Conservation (phyloP, 2,888 invertebrate species). For the Cryptosula pallasiana region DNA sequence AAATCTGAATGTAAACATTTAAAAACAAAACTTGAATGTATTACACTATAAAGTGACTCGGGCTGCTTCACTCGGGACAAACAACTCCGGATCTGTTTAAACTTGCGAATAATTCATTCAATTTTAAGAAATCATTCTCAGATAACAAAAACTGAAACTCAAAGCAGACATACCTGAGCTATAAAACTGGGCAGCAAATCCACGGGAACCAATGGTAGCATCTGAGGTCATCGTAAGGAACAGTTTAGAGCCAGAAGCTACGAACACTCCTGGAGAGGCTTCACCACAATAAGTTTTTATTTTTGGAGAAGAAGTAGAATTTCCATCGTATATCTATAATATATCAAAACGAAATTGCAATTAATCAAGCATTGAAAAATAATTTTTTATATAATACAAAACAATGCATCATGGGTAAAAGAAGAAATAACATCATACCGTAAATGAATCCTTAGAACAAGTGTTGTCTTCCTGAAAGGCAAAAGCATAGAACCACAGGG, state of each 20-base stretch:
- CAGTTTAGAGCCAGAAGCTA: not conserved
- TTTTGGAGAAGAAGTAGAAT: not conserved
- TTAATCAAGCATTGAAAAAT: no score
- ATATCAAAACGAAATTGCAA: not conserved
- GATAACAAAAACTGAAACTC: no score
- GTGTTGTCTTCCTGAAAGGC: not conserved
- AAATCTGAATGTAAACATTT: no score
- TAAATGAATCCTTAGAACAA: not conserved
- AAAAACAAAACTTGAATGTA: no score
- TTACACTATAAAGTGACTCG: no score
- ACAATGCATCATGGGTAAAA: no score
- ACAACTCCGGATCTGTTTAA: no score
- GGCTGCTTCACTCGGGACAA: no score
- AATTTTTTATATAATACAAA: no score
- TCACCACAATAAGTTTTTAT: not conserved
- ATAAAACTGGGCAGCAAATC: not conserved
- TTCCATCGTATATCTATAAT: slow-evolving; percentile 1
- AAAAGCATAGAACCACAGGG: not conserved
- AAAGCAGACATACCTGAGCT: slow-evolving; percentile 21
- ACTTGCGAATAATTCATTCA: no score
- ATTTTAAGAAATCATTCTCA: no score
- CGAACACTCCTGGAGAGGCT: not conserved
- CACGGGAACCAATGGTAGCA: not conserved
- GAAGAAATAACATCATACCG: no score
- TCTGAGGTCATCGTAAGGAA: not conserved